Base-by-base conservation (phyloP, 2,797 vertebrate genomes). In the Oryzias sinensis region DNA sequence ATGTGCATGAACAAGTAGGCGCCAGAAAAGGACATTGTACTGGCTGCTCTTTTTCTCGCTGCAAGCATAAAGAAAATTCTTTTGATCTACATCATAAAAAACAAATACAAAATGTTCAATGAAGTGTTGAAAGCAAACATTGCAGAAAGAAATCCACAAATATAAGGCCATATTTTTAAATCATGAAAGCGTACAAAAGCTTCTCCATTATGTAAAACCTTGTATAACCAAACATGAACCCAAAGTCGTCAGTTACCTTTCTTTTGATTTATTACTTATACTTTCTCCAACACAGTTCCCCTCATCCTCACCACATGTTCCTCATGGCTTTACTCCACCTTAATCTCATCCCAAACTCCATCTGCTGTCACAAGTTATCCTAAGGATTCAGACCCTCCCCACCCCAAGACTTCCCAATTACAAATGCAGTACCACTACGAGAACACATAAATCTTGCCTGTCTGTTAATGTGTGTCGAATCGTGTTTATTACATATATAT, bases 401-500 rank as follows among this genome's bases (percentile, higher is more conserved):
- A 40, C 49, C 56, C 53, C 62, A 44, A 51, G 50, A 44, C 53
- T 64, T 70, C 67, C 65, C 46, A 58, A 53, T 48, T 54, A 46
- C 48, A 52, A 58, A 56, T 65, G 70, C 29, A 8, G 9, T 59
- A 62, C 71, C 64, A 63, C 70, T 60, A 66, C 47, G 9, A 58
- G 47, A 68, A 58, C 59, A 50, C 79, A 85, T 81, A 81, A 77
- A 80, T 82, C 73, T 78, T 46, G 16, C 41, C 59, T 42, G 60
- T 40, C 49, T 58, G 68, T 62, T 51, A 49, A 54, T 56, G 67
- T 62, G 67, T 69, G 74, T 72, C 29, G 63, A 68, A 71, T 79
- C 44, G 53, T 65, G 71, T 76, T 76, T 71, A 78, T 74, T 59
- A 57, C 61, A 61, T 64, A 56, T 29, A 51, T 64, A 56, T 29